Evolutionary conservation across 2,113 vertebrate species (phyloP), one percentile per base, ranked within the genome.

Genomic region (Chitala chitala): DNA sequence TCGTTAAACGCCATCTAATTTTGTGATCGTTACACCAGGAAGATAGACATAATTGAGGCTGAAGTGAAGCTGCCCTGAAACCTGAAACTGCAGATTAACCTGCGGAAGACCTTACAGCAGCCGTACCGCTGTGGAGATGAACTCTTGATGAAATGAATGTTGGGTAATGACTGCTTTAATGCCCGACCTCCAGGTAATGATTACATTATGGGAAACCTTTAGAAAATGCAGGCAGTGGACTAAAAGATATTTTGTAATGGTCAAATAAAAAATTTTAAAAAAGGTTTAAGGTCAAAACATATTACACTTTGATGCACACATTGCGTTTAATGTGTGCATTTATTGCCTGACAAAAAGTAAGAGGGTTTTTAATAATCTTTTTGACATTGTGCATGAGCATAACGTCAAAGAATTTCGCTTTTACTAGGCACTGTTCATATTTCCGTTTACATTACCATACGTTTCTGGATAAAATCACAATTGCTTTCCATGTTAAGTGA

Each of bases 91-190:
- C 22, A 48, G 40, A 68, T 29, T 68, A 88, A 79, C 69, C 79
- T 79, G 76, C 1, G 79, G 79, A 84, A 76, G 68, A 77, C 29
- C 82, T 84, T 79, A 80, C 75, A 72, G 77, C 8, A 13, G 78
- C 73, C 74, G 77, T 24, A 73, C 68, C 76, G 1, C 29, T 26
- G 79, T 80, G 69, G 36, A 50, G 59, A 75, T 38, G 3, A 44
- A 50, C 76, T 72, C 69, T 78, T 66, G 75, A 76, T 74, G 77
- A 85, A 86, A 84, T 82, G 68, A 80, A 74, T 84, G 81, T 77
- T 58, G 74, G 24, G 44, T 73, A 17, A 44, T 38, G 24, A 61
- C 26, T 26, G 20, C 17, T 58, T 61, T 22, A 59, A 76, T 51
- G 71, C 76, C 78, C 64, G 78, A 76, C 81, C 77, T 44, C 76